phyloP scores from a whole-genome alignment of 2,113 vertebrate species.

The Dolichallabes microphthalmus region DNA sequence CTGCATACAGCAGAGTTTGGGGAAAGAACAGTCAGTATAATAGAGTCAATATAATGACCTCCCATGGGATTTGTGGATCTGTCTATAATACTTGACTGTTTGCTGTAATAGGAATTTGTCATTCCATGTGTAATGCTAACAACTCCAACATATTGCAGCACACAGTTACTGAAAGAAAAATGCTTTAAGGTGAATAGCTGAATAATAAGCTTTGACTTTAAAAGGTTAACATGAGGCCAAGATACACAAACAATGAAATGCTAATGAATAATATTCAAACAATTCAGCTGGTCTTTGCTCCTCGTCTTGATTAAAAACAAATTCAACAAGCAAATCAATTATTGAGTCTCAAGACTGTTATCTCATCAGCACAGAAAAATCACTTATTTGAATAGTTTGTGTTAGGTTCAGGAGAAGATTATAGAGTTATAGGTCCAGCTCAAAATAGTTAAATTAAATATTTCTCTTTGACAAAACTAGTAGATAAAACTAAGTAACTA shows the following conservation, averaged over 20 bases:
- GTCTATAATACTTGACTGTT: slow-evolving; percentile 60
- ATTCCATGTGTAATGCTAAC: slow-evolving; percentile 54
- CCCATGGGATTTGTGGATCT: slow-evolving; percentile 62
- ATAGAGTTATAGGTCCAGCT: background rate
- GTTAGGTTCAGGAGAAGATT: slow-evolving; percentile 17
- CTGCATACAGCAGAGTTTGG: too few species aligned
- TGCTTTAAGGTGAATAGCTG: background rate
- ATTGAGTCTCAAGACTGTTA: slow-evolving; percentile 35
- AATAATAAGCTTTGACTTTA: slow-evolving; percentile 4
- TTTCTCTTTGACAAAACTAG: background rate
- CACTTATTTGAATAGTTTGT: slow-evolving; percentile 20
- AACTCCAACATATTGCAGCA: slow-evolving; percentile 46
- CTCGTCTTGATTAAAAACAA: slow-evolving; percentile 42
- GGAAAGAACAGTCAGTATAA: too few species aligned
- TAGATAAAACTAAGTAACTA: background rate
- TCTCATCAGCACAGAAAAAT: slow-evolving; percentile 20
- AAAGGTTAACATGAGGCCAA: background rate
- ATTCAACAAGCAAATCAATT: slow-evolving; percentile 41
- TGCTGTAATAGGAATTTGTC: slow-evolving; percentile 54
- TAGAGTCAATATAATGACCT: slow-evolving; percentile 70
- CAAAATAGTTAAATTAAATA: slow-evolving; percentile 2
- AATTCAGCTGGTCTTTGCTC: slow-evolving; percentile 32
- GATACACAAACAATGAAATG: slow-evolving; percentile 14
- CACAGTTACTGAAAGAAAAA: background rate
- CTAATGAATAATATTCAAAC: slow-evolving; percentile 47